Conservation (phyloP, 2,113 vertebrate genomes). For the Hemiscyllium ocellatum region DNA sequence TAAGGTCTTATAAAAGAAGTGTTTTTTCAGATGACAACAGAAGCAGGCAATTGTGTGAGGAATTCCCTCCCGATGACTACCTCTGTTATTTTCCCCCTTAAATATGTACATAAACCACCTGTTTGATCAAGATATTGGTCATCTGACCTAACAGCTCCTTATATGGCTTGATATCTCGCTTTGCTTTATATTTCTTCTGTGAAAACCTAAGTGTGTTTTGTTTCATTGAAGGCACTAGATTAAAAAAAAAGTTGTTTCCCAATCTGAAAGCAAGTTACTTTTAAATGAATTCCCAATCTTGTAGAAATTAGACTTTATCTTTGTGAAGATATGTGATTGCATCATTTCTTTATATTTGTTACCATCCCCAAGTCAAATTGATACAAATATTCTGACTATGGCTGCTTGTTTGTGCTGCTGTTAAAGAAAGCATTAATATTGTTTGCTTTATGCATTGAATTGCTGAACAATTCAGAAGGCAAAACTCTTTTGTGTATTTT, state of each 20-base stretch:
- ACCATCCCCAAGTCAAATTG: background rate
- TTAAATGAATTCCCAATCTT: background rate
- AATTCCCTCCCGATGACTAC: no score
- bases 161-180: background rate
- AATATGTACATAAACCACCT: no score
- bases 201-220: background rate
- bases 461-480: background rate
- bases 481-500: background rate
- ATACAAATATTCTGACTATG: background rate
- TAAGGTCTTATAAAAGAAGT: no score
- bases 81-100: no score
- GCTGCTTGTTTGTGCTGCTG: background rate
- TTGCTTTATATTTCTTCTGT: background rate
- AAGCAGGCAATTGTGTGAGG: no score
- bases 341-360: background rate
- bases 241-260: background rate
- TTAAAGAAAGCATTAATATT: background rate
- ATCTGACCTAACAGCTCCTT: background rate
- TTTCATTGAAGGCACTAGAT: background rate
- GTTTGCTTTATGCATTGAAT: background rate
- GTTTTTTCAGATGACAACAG: no score
- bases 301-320: background rate
- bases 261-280: background rate
- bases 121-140: no score
- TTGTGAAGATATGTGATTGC: background rate